Percentiles rank a stretch among this genome's conserved stretches.
Evolutionary conservation across 2,113 vertebrate genomes (phyloP).

Genomic region (Paraplagusia blochii): DNA sequence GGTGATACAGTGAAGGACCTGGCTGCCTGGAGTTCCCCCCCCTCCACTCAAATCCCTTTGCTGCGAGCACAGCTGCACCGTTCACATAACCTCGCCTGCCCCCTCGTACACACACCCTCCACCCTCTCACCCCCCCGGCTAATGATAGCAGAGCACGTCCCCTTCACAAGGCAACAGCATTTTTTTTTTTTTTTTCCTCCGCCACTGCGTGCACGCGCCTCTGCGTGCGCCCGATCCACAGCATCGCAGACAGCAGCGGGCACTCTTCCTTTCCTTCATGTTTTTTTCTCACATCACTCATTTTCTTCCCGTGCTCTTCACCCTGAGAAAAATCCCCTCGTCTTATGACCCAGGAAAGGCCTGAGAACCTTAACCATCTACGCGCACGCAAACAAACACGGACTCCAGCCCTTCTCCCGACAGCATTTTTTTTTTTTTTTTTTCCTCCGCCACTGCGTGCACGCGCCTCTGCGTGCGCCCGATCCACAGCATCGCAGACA

Average conservation of each 20-base stretch:
- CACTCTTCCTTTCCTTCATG: conserved; percentile 60
- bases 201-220: conserved; percentile 65
- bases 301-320: conserved; percentile 63
- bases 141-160: conserved; percentile 82
- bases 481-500: conserved; percentile 15
- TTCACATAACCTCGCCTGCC: conserved; percentile 82
- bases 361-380: conserved; percentile 58
- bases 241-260: conserved; percentile 49
- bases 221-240: conserved; percentile 4
- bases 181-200: conserved; percentile 77
- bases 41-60: conserved; percentile 78
- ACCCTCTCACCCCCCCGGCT: conserved; percentile 50
- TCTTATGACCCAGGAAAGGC: conserved; percentile 68
- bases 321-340: conserved; percentile 74
- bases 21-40: conserved; percentile 66
- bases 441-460: conserved; percentile 72
- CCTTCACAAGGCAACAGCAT: conserved; percentile 79
- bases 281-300: conserved; percentile 73
- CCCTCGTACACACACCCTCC: conserved; percentile 48
- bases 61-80: conserved; percentile 78
- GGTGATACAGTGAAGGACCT: conserved; percentile 76
- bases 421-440: too few species aligned
- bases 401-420: conserved; percentile 43
- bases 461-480: conserved; percentile 13
- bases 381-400: conserved; percentile 23